Conservation (phyloP, 2,113 vertebrate species). For the Semnornis frantzii region DNA sequence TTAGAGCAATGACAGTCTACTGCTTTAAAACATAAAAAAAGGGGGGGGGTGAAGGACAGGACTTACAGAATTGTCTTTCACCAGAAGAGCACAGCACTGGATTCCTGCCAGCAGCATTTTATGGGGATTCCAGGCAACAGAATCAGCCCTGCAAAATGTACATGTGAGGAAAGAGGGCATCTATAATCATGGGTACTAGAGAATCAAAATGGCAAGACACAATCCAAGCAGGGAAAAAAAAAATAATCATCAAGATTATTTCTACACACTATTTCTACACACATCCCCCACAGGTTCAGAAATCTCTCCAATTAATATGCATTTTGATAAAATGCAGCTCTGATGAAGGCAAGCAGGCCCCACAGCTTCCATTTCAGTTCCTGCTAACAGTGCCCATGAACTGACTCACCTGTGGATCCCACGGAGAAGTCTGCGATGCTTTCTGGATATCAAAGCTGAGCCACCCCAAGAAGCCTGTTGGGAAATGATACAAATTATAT, state of each 20-base stretch:
- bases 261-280: not conserved
- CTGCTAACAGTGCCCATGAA: not conserved
- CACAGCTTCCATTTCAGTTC: not conserved
- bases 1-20: not conserved
- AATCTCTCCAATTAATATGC: not conserved
- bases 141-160: conserved; percentile 75
- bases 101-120: conserved; percentile 88
- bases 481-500: not conserved
- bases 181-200: not conserved
- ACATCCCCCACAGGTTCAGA: not conserved
- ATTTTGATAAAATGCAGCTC: not conserved
- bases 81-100: conserved; percentile 86
- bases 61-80: conserved; percentile 84
- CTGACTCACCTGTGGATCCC: conserved; percentile 82
- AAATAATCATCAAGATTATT: not conserved
- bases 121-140: conserved; percentile 88
- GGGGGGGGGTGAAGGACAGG: not conserved
- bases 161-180: not conserved
- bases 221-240: not conserved
- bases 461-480: conserved; percentile 88
- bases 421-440: conserved; percentile 77
- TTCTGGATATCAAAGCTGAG: conserved; percentile 81
- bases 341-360: not conserved
- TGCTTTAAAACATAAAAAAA: not conserved
- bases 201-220: not conserved